Evolutionary conservation across 1,140 invertebrate species (phyloP).

Genomic region (Drosophila repletoides): DNA sequence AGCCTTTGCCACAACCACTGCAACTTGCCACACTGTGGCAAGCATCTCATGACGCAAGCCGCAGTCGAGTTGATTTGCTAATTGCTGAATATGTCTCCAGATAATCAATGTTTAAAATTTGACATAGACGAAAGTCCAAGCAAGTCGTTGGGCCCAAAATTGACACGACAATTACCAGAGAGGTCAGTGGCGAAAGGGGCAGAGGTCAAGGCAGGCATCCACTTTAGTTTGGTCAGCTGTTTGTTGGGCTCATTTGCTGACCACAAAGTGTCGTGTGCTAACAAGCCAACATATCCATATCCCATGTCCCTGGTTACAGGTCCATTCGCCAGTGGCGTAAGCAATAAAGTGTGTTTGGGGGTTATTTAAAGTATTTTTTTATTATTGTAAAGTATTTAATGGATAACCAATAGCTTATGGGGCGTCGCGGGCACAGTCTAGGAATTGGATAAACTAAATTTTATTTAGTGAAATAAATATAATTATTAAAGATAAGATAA

Average conservation of each 20-base stretch:
- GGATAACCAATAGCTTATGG: no score
- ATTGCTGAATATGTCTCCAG: conserved; percentile 82
- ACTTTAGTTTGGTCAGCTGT: conserved; percentile 42
- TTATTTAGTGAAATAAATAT: no score
- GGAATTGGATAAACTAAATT: no score
- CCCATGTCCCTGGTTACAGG: conserved; percentile 42
- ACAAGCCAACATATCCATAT: conserved; percentile 61
- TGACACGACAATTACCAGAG: conserved; percentile 72
- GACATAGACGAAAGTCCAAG: conserved; percentile 53
- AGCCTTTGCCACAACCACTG: neutral
- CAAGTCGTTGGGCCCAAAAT: conserved; percentile 48
- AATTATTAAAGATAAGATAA: no score
- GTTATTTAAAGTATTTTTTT: no score
- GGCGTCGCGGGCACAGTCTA: no score
- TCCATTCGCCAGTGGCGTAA: no score
- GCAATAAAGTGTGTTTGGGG: no score
- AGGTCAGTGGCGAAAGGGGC: neutral
- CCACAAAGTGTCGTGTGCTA: conserved; percentile 77
- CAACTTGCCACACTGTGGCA: neutral
- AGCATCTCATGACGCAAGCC: conserved; percentile 27
- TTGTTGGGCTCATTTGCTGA: conserved; percentile 68
- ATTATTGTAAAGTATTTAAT: no score
- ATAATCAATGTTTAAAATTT: conserved; percentile 82
- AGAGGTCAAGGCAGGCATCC: neutral
- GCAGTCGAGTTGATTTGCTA: conserved; percentile 81